phyloP scores from a whole-genome alignment of 2,797 vertebrate species.

The Garrulus glandarius region DNA sequence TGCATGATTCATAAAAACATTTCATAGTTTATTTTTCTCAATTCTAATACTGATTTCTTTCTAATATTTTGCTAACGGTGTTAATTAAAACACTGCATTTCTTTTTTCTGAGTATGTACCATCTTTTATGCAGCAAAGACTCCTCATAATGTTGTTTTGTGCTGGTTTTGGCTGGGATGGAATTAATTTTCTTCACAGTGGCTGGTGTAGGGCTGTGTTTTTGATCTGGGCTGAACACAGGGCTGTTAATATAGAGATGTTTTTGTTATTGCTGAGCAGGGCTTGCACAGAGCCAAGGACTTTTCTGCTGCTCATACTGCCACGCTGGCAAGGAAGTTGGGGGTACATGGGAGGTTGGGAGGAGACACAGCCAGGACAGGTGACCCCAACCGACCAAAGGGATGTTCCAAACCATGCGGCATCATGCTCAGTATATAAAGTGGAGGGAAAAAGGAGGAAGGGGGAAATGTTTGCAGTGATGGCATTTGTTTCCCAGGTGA shows the following conservation, averaged over 20 bases:
- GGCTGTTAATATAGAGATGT: background rate
- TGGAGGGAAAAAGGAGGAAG: background rate
- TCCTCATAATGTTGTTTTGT: background rate
- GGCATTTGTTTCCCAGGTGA: background rate
- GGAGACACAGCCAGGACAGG: background rate
- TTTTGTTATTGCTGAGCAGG: background rate
- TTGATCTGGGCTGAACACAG: background rate
- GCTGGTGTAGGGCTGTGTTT: background rate
- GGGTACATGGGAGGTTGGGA: rapidly evolving
- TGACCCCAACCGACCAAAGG: background rate
- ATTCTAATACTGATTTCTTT: background rate
- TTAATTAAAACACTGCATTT: background rate
- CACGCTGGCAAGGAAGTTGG: rapidly evolving
- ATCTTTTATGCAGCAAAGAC: background rate
- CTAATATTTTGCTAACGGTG: background rate
- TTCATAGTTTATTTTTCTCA: background rate
- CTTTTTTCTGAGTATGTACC: background rate
- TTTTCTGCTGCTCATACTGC: background rate
- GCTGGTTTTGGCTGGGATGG: background rate
- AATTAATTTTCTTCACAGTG: background rate
- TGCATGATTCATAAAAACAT: background rate
- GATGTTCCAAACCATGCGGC: background rate
- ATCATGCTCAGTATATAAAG: background rate
- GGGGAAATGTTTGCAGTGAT: rapidly evolving
- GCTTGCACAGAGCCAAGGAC: background rate